Evolutionary conservation across 2,888 invertebrate genomes (phyloP).

Genomic region (Teleogryllus oceanicus): DNA sequence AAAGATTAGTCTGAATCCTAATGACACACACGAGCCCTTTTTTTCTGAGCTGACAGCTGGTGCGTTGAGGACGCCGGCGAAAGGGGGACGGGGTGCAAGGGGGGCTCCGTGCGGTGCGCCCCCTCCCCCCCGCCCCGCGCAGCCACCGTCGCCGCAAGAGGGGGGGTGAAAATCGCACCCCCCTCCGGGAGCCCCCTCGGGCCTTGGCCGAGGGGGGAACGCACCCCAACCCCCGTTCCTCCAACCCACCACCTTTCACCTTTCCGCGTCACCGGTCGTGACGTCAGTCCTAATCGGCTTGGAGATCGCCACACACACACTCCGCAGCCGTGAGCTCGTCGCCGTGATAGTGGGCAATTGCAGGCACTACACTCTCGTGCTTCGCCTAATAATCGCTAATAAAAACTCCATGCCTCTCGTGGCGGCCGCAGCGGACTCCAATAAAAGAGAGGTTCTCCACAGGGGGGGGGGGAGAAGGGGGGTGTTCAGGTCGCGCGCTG

Average conservation of each 20-base stretch:
- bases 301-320: not conserved
- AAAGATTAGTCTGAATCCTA: conserved; percentile 18
- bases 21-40: conserved; percentile 4
- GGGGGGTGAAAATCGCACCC: too few species aligned
- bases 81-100: not conserved
- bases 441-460: not conserved
- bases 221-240: not conserved
- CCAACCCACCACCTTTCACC: not conserved
- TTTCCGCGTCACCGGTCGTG: conserved; percentile 6
- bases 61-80: not conserved
- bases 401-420: not conserved
- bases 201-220: too few species aligned
- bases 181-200: too few species aligned
- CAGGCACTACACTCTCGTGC: not conserved
- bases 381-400: not conserved
- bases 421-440: not conserved
- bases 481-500: not conserved
- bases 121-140: not conserved
- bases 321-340: not conserved
- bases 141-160: not conserved
- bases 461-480: not conserved
- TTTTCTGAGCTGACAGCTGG: conserved; percentile 3
- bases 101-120: not conserved
- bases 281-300: not conserved
- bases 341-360: not conserved